phyloP scores from a whole-genome alignment of 2,888 invertebrate species.

The Agrochola lota region DNA sequence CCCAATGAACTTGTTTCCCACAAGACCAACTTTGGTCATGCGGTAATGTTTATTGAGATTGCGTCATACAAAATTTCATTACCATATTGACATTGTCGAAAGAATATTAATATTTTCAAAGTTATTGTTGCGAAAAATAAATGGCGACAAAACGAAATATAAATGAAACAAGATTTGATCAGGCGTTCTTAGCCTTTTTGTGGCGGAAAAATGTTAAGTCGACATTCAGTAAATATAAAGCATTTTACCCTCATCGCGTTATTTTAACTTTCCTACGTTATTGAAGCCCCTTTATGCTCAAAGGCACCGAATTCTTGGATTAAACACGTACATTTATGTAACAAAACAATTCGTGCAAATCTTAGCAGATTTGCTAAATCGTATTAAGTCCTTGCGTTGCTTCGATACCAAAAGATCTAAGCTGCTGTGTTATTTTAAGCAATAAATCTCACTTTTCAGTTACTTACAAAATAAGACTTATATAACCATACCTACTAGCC shows the following conservation, averaged over 20 bases:
- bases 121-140: constrained; percentile 32
- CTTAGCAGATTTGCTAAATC: constrained; percentile 35
- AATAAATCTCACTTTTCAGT: constrained; percentile 36
- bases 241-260: constrained; percentile 15
- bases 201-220: constrained; percentile 10
- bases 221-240: constrained; percentile 23
- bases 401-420: constrained; percentile 20
- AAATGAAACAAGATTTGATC: constrained; percentile 28
- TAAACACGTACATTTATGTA: constrained; percentile 34
- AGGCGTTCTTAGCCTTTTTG: constrained; percentile 19
- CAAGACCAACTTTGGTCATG: background rate
- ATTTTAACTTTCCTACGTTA: constrained; percentile 17
- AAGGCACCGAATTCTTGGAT: constrained; percentile 17
- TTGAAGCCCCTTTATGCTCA: background rate
- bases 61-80: constrained; percentile 11
- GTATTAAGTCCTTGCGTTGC: constrained; percentile 21
- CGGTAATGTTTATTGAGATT: constrained; percentile 13
- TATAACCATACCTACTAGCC: constrained; percentile 5
- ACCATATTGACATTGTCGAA: constrained; percentile 19
- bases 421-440: constrained; percentile 15
- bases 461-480: constrained; percentile 13
- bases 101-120: constrained; percentile 34
- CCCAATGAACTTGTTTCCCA: background rate
- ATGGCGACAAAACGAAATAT: constrained; percentile 17
- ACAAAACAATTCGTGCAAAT: constrained; percentile 35